phyloP scores from a whole-genome alignment of 92 coral and sea anemone species.

The Heteractis magnifica region DNA sequence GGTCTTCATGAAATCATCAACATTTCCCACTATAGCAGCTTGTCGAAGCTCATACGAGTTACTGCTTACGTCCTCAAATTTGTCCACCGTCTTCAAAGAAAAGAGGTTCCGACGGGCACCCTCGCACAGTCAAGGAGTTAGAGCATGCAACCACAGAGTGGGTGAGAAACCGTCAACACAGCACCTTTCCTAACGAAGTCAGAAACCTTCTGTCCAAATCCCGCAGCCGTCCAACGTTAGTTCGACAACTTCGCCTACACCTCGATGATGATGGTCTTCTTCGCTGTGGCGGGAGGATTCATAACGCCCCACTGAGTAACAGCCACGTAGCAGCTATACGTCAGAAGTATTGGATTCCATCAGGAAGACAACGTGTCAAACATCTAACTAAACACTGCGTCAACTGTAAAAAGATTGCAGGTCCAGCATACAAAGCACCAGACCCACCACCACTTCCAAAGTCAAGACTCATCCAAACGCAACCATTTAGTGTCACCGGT shows the following conservation, averaged over 20 bases:
- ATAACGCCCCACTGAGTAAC: constrained; percentile 38
- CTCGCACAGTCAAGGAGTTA: no score
- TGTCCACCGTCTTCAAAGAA: no score
- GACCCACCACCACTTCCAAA: constrained; percentile 42
- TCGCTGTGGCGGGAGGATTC: constrained; percentile 18
- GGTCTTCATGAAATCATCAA: no score
- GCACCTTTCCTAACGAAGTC: constrained; percentile 31
- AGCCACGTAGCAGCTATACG: constrained; percentile 42
- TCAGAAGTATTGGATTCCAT: constrained; percentile 47
- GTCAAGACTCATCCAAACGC: constrained; percentile 35
- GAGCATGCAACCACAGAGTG: not conserved
- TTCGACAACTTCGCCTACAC: not conserved
- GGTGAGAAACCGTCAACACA: constrained; percentile 26
- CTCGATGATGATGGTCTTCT: constrained; percentile 10
- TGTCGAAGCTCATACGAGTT: no score
- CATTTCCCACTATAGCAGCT: no score
- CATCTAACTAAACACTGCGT: constrained; percentile 18
- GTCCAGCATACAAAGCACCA: constrained; percentile 30
- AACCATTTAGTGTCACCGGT: constrained; percentile 44
- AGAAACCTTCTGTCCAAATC: not conserved
- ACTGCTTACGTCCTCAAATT: no score
- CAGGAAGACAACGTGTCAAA: constrained; percentile 38
- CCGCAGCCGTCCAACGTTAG: not conserved
- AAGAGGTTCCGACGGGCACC: no score
- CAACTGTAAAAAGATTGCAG: constrained; percentile 27